Evolutionary conservation across 2,888 invertebrate genomes (phyloP).

Genomic region (Eupithecia subumbrata): DNA sequence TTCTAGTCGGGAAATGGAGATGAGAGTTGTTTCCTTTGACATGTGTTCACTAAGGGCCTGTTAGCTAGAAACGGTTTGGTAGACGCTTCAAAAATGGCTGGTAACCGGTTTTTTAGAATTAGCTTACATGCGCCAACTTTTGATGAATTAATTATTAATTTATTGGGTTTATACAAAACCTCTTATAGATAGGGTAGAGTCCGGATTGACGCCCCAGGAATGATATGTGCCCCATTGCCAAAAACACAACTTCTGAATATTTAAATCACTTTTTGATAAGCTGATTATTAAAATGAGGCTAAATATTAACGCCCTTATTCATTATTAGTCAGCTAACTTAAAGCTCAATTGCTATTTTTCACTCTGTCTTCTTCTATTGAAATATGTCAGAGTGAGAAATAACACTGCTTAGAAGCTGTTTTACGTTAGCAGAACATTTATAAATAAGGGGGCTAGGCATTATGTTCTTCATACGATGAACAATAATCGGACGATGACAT

Average conservation of each 20-base stretch:
- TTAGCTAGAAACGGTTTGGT: not conserved
- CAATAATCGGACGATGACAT: too few relatives aligned
- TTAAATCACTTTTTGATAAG: not conserved
- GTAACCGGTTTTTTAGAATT: not conserved
- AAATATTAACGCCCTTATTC: too few relatives aligned
- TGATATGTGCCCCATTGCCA: not conserved
- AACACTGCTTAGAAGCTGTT: too few relatives aligned
- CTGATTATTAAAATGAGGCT: not conserved
- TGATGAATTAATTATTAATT: not conserved
- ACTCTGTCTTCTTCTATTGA: too few relatives aligned
- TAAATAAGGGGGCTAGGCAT: too few relatives aligned
- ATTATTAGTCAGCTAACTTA: too few relatives aligned
- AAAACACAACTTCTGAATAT: not conserved
- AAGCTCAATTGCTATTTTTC: too few relatives aligned
- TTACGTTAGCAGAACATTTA: too few relatives aligned
- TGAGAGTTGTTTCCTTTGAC: not conserved
- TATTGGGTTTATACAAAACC: not conserved
- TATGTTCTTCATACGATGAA: too few relatives aligned
- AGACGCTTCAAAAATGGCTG: not conserved
- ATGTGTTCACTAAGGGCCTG: not conserved
- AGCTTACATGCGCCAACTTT: not conserved
- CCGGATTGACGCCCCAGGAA: not conserved
- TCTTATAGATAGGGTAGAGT: not conserved
- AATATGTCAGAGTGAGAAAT: too few relatives aligned
- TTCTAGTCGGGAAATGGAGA: not conserved